Evolutionary conservation across 2,888 invertebrate species (phyloP), one percentile per base, ranked within the genome.

Genomic region (Boloria selene): DNA sequence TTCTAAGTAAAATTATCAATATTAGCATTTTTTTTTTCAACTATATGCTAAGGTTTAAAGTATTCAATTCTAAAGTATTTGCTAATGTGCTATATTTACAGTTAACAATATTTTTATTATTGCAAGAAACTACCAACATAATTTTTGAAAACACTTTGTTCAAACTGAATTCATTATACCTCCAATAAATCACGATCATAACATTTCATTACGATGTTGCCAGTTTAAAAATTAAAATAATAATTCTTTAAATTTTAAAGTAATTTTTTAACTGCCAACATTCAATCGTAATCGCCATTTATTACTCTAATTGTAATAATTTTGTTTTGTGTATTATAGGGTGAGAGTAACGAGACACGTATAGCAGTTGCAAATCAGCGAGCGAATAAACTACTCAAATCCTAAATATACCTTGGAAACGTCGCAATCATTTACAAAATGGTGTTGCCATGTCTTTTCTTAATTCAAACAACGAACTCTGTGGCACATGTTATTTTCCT

Each of bases 351-450:
- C 93, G 96, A 97, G 90, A 95, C 95, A 68, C 95, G 97, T 91
- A 97, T 98, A 93, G 95, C 95, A 79, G 96, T 96, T 83, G 98
- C 97, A 78, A 98, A 98, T 92, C 96, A 97, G 86, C 95, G 97
- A 79, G 97, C 98, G 84, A 96, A 96, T 92, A 97, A 97, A 86
- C 95, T 97, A 77, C 96, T 97, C 89, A 96, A 96, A 93, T 95
- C 93, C 73, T 93, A 93, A 93, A 75, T 79, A 70, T 64, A 50
- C 61, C 49, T 17, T 7, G 38, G 22, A 26, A 38, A 59, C 26
- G 47, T 18, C 54, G 53, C 56, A 56, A 60, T n/a, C 13, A 44
- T 31, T 50, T 42, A 58, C 55, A 61, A 58, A 61, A 61, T 61
- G 61, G 53, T 64, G 64, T 68, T 68, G 64, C 64, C 61, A 22